Evolutionary conservation across 2,888 invertebrate genomes (phyloP).

Genomic region (Plebejus argus): DNA sequence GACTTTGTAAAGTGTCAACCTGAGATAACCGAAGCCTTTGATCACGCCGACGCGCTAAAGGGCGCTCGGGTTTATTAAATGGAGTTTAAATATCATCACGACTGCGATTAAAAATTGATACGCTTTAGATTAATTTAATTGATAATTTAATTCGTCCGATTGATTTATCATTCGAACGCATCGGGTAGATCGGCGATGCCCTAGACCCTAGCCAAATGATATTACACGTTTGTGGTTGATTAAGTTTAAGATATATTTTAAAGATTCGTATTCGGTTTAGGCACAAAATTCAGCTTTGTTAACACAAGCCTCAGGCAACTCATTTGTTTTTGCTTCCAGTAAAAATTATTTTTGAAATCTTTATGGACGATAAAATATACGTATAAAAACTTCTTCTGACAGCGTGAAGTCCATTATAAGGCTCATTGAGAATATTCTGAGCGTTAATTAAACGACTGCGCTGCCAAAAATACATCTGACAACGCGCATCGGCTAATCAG

Average conservation of each 20-base stretch:
- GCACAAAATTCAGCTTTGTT: background rate
- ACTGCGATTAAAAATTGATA: slow-evolving; percentile 24
- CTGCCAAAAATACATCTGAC: slow-evolving; percentile 27
- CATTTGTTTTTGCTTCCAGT: background rate
- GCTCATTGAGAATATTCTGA: slow-evolving; percentile 17
- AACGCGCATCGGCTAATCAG: background rate
- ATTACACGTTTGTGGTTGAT: background rate
- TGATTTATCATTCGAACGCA: slow-evolving; percentile 26
- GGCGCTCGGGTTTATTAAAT: slow-evolving; percentile 40
- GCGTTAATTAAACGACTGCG: slow-evolving; percentile 25
- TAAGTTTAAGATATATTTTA: background rate
- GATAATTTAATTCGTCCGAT: slow-evolving; percentile 40
- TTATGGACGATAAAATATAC: slow-evolving; percentile 15
- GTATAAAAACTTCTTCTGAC: slow-evolving; percentile 13
- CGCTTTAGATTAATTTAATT: slow-evolving; percentile 1
- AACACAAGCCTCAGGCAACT: background rate
- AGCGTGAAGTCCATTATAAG: slow-evolving; percentile 24
- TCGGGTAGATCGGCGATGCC: background rate
- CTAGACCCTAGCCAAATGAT: background rate
- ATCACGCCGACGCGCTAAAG: slow-evolving; percentile 54
- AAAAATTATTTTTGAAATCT: background rate
- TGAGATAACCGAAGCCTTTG: slow-evolving; percentile 68
- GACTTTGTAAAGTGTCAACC: slow-evolving; percentile 78
- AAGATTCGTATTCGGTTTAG: background rate
- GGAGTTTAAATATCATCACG: slow-evolving; percentile 31